Base-by-base conservation (phyloP, 2,797 vertebrate genomes). In the Remorina albescens region DNA sequence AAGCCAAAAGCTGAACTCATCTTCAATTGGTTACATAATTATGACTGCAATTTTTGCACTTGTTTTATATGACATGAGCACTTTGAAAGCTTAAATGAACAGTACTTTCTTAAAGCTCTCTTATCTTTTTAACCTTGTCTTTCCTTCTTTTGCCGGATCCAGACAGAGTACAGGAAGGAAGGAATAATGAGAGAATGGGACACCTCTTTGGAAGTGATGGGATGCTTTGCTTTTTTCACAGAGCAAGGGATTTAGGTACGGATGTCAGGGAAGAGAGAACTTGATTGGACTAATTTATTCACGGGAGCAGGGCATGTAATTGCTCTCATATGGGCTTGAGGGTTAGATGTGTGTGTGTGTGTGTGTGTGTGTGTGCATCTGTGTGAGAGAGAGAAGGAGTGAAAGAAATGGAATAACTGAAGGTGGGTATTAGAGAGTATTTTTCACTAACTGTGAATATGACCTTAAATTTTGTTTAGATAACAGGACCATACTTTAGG, bases 201-300 rank as follows among this genome's bases (percentile, higher is more conserved):
- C 5, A 10, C 46, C 47, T 78, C 66, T 61, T 9, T 50, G 6
- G 44, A 67, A 58, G 34, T n/a, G 37, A 55, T 61, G 60, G 69
- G 70, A 59, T 67, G 69, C 78, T 71, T 64, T 67, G 9, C 28
- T 61, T 69, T 76, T 67, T 81, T 84, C 69, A 76, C 51, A 39
- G 57, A 73, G 74, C 19, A 26, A 80, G 66, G 83, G 80, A 84
- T 89, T 87, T 82, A 84, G 82, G 76, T 80, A 67, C 76, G 75
- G 84, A 89, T 90, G 86, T 86, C 87, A 88, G 67, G 66, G 75
- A 86, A 82, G 70, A 85, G 75, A 77, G 70, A 86, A 80, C 79
- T 79, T 91, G 84, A 91, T 90, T 82, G 64, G 85, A 67, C 84
- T 84, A 71, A 90, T 90, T 87, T 88, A 89, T 92, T 91, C 81